Percentiles rank a stretch among this genome's conserved stretches.
Evolutionary conservation across 2,113 vertebrate genomes (phyloP).

Genomic region (Pao palembangensis): DNA sequence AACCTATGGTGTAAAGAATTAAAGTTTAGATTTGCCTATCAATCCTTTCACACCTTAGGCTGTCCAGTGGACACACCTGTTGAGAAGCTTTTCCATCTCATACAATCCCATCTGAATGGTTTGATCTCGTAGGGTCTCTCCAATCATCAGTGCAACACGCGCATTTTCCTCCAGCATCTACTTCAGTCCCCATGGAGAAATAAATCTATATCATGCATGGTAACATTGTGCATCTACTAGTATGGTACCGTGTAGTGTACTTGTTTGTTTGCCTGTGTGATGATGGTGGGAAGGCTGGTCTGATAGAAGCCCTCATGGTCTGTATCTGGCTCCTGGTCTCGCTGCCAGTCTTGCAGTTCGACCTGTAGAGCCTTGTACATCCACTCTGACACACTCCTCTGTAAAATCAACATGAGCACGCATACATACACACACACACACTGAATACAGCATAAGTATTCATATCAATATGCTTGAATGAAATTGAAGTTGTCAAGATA

Average conservation of each 20-base stretch:
- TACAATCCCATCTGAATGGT: slow-evolving; percentile 85
- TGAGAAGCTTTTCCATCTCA: slow-evolving; percentile 86
- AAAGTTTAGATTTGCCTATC: not conserved
- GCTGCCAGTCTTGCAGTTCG: slow-evolving; percentile 90
- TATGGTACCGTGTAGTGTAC: not conserved
- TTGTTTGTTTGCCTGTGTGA: slow-evolving; percentile 81
- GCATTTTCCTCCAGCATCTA: slow-evolving; percentile 95
- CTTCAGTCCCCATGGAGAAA: not conserved
- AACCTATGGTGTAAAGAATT: slow-evolving; percentile 71
- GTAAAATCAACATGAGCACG: slow-evolving; percentile 1
- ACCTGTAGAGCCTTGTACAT: slow-evolving; percentile 90
- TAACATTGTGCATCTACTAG: not conserved
- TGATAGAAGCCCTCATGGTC: slow-evolving; percentile 92
- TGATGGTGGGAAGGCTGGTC: slow-evolving; percentile 86
- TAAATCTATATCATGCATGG: not conserved
- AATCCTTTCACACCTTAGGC: not conserved
- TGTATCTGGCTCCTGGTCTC: slow-evolving; percentile 85
- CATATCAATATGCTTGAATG: too few species aligned
- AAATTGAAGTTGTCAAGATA: too few species aligned
- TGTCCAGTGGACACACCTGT: slow-evolving; percentile 71
- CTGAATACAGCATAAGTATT: too few species aligned
- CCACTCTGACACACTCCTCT: slow-evolving; percentile 86
- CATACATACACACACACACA: not conserved
- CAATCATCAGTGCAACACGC: slow-evolving; percentile 82
- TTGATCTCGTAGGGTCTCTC: slow-evolving; percentile 78